These are phyloP conservation scores for Proisotoma minuta DNA, from an alignment of 2,888 invertebrate genomes.

Conservation along the genomic window DNA sequence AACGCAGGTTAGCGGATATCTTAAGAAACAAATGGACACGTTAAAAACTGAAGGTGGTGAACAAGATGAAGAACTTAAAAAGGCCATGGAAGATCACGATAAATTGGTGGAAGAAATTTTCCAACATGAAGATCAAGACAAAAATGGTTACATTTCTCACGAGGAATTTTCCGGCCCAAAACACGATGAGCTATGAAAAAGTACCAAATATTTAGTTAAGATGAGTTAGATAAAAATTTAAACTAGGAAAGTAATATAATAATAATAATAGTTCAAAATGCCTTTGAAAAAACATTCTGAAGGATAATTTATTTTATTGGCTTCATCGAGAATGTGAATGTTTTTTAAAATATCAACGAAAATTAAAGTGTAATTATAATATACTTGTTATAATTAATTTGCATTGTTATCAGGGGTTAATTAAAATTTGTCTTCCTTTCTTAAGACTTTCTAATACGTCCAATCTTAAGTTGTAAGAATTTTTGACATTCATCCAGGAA, in stretches of 20 bases:
- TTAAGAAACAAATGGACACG: slow-evolving; percentile 85
- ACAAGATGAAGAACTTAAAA: slow-evolving; percentile 68
- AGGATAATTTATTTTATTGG: too few species aligned
- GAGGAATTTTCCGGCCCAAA: slow-evolving; percentile 96
- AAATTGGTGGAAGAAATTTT: slow-evolving; percentile 94
- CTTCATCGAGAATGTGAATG: too few species aligned
- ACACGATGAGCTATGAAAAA: slow-evolving; percentile 84
- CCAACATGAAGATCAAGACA: slow-evolving; percentile 94
- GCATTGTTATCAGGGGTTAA: too few species aligned
- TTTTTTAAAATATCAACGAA: too few species aligned
- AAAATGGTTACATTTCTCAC: slow-evolving; percentile 91
- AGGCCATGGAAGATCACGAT: slow-evolving; percentile 81
- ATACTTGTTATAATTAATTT: too few species aligned
- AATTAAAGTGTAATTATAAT: too few species aligned
- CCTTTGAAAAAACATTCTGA: background rate
- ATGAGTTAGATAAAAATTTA: background rate
- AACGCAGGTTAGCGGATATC: slow-evolving; percentile 82
- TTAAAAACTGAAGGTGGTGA: slow-evolving; percentile 62
- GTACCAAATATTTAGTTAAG: background rate
- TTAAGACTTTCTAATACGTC: too few species aligned
- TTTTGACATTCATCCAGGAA: too few species aligned
- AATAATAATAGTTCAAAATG: background rate
- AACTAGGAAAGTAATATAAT: background rate
- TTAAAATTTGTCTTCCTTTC: too few species aligned
- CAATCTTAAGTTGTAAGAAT: too few species aligned